A percentile compares a stretch with the other conserved stretches of the same genome.
phyloP scores from a whole-genome alignment of 2,888 invertebrate genomes.

The Sinelater perroti region DNA sequence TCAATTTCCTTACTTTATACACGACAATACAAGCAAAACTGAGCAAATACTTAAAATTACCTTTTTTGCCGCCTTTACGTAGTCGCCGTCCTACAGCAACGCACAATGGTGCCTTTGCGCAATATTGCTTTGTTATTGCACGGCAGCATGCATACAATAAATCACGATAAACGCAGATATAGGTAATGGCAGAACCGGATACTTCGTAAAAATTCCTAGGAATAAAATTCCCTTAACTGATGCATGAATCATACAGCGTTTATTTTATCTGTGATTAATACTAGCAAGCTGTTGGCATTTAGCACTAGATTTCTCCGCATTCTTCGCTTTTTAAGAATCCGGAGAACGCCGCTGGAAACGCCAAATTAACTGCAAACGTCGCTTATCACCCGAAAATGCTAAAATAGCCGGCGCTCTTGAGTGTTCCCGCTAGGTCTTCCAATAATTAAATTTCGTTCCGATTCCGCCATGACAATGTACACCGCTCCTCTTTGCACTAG shows the following conservation, averaged over 20 bases:
- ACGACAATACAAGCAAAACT: constrained; percentile 37
- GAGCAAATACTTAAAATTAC: constrained; percentile 47
- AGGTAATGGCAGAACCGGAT: constrained; percentile 14
- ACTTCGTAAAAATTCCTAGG: constrained; percentile 2
- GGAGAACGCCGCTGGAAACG: not conserved
- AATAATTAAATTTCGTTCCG: no score
- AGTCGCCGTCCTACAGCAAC: constrained; percentile 37
- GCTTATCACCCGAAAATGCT: no score
- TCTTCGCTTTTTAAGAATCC: not conserved
- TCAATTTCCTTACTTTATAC: constrained; percentile 57
- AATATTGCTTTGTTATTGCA: constrained; percentile 5
- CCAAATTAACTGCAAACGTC: no score
- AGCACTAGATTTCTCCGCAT: not conserved
- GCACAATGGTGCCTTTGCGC: constrained; percentile 12
- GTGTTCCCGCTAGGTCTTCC: no score
- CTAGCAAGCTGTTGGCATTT: constrained; percentile 5
- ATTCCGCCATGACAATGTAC: no score
- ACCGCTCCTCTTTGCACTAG: no score
- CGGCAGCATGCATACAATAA: not conserved
- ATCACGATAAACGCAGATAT: constrained; percentile 15
- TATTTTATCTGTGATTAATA: constrained; percentile 3
- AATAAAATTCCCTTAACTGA: constrained; percentile 17
- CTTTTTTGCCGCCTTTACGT: no score
- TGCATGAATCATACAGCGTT: constrained; percentile 17
- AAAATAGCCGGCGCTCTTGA: no score